Evolutionary conservation across 2,113 vertebrate genomes (phyloP).

Genomic region (Pandion haliaetus): DNA sequence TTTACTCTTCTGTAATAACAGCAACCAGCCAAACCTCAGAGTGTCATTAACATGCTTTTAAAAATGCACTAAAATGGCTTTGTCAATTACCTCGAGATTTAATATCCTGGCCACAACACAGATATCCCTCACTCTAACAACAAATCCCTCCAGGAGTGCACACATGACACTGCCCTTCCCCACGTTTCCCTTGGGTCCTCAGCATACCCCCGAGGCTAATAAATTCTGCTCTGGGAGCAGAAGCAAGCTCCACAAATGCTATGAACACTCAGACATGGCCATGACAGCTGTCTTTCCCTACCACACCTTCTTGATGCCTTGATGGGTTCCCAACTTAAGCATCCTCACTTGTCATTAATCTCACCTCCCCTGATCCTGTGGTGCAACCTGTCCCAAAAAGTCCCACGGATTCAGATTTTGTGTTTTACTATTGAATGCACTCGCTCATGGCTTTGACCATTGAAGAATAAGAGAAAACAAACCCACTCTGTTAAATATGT

Average conservation of each 20-base stretch:
- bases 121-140: background rate
- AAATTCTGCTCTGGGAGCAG: background rate
- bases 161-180: background rate
- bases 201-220: background rate
- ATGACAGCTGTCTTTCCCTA: background rate
- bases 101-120: slow-evolving; percentile 8
- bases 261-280: background rate
- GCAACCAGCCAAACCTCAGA: slow-evolving; percentile 31
- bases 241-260: background rate
- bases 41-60: slow-evolving; percentile 36
- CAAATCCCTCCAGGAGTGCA: background rate
- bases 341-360: background rate
- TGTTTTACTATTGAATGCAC: background rate
- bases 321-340: background rate
- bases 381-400: background rate
- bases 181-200: background rate
- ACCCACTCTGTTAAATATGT: fast-evolving
- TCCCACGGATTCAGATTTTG: background rate
- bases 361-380: background rate
- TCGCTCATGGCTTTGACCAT: background rate
- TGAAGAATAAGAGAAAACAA: background rate
- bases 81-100: slow-evolving; percentile 1
- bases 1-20: background rate
- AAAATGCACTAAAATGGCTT: slow-evolving; percentile 33
- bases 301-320: background rate